Evolutionary conservation across 2,113 vertebrate species (phyloP).

Genomic region (Peromyscus polionotus): DNA sequence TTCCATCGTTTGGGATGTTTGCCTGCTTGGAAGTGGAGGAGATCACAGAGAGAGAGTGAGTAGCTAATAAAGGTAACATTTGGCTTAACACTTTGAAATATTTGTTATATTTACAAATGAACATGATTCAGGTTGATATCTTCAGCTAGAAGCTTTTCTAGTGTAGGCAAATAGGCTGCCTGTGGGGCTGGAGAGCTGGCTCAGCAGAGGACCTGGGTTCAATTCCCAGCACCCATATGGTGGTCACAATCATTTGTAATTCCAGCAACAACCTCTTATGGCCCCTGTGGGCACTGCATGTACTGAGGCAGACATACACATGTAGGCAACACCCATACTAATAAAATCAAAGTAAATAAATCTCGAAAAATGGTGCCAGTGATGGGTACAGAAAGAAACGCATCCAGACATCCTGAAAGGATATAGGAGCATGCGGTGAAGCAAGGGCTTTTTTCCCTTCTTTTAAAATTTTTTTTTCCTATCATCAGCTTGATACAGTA

Average conservation of each 20-base stretch:
- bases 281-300: not conserved
- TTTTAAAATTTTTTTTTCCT: too few species aligned
- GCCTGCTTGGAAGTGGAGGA: not conserved
- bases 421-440: not conserved
- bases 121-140: not conserved
- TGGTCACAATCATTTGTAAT: not conserved
- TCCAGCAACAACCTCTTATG: not conserved
- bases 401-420: not conserved
- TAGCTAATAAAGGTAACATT: not conserved
- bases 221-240: not conserved
- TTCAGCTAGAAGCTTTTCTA: not conserved
- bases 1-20: not conserved
- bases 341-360: not conserved
- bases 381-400: not conserved
- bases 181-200: not conserved
- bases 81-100: not conserved
- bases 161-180: not conserved
- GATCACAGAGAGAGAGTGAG: not conserved
- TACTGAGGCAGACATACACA: not conserved
- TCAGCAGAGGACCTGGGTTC: not conserved
- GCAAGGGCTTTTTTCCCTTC: too few species aligned
- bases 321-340: not conserved
- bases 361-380: not conserved
- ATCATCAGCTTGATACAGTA: too few species aligned
- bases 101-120: not conserved